Evolutionary conservation across 2,888 invertebrate species (phyloP).

Genomic region (Caenorhabditis virilis): DNA sequence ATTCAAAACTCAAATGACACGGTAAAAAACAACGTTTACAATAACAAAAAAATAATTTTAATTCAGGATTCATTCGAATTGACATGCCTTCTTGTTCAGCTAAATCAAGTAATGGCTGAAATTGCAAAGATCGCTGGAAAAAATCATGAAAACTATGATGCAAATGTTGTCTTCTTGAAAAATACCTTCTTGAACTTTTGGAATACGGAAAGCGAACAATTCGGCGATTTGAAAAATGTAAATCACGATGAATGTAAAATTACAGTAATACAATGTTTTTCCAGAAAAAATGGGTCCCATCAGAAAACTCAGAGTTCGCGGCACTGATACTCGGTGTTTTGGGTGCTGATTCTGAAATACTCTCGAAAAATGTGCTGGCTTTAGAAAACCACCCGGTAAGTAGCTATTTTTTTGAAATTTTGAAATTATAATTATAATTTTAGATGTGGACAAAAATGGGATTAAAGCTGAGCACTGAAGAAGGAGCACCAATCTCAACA

Average conservation of each 20-base stretch:
- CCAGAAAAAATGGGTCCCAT: slow-evolving; percentile 5
- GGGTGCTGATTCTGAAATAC: not conserved
- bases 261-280: slow-evolving; percentile 1
- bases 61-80: too few relatives aligned
- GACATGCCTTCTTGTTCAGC: slow-evolving; percentile 13
- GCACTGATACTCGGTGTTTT: slow-evolving; percentile 10
- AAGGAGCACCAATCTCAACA: slow-evolving; percentile 9
- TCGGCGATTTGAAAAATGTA: slow-evolving; percentile 15
- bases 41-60: too few relatives aligned
- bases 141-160: not conserved
- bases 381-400: not conserved
- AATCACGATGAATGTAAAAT: too few relatives aligned
- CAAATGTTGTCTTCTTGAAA: not conserved
- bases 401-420: not conserved
- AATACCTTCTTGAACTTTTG: slow-evolving; percentile 6
- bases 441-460: slow-evolving; percentile 15
- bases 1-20: too few relatives aligned
- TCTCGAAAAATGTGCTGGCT: not conserved
- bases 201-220: slow-evolving; percentile 7
- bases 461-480: slow-evolving; percentile 5
- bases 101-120: slow-evolving; percentile 10
- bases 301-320: not conserved
- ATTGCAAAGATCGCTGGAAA: not conserved
- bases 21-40: too few relatives aligned
- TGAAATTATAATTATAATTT: slow-evolving; percentile 2